Conservation (phyloP, 2,888 invertebrate genomes). For the Apodemia mormo region DNA sequence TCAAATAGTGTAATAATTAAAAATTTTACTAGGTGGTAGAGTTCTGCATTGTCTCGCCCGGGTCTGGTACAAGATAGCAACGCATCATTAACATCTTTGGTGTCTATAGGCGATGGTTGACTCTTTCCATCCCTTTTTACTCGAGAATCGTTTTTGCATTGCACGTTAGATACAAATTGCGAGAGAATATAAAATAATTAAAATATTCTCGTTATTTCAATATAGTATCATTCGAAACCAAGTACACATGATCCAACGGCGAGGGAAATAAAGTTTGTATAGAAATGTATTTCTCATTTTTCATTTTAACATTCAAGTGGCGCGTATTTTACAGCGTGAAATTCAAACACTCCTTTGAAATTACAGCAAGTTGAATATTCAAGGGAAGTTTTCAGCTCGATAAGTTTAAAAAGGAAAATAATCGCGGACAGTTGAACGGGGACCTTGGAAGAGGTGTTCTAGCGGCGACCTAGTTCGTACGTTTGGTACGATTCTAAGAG, state of each 20-base stretch:
- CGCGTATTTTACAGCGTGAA: conserved; percentile 13
- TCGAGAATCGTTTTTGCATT: too few species aligned
- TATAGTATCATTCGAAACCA: conserved; percentile 2
- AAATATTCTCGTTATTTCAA: background rate
- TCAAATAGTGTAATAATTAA: too few species aligned
- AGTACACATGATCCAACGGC: conserved; percentile 9
- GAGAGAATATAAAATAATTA: background rate
- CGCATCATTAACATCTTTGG: too few species aligned
- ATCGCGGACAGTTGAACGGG: conserved; percentile 17
- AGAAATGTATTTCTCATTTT: conserved; percentile 16
- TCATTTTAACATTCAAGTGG: conserved; percentile 17
- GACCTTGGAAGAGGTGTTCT: conserved; percentile 6
- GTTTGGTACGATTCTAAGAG: background rate
- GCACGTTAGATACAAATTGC: too few species aligned
- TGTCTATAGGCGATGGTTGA: too few species aligned
- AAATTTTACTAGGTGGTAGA: too few species aligned
- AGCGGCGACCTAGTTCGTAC: background rate
- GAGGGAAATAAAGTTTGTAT: conserved; percentile 13
- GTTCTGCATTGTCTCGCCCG: too few species aligned
- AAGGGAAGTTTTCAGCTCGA: conserved; percentile 19
- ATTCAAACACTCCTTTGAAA: conserved; percentile 15
- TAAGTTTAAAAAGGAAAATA: conserved; percentile 16
- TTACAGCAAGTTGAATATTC: conserved; percentile 16
- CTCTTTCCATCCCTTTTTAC: too few species aligned
- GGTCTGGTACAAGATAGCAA: too few species aligned